Evolutionary conservation across 1,140 invertebrate species (phyloP).

Genomic region (Hormaphis cornu): DNA sequence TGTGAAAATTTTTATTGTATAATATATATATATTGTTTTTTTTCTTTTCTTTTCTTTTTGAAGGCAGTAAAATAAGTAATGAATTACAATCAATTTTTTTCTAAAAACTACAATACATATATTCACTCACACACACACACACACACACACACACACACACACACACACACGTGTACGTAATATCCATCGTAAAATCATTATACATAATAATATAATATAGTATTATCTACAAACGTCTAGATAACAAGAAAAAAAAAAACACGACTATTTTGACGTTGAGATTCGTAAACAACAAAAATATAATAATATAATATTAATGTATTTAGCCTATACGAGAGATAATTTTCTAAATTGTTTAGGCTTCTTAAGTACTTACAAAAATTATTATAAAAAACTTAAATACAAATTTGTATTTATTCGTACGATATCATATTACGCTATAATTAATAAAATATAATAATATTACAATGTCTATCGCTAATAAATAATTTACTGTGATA

Average conservation of each 20-base stretch:
- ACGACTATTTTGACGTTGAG: slow-evolving; percentile 29
- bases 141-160: neutral
- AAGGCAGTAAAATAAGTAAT: slow-evolving; percentile 7
- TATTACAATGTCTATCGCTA: neutral
- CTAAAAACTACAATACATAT: neutral
- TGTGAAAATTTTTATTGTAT: neutral
- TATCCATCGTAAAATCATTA: neutral
- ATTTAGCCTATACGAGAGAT: slow-evolving; percentile 3
- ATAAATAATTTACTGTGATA: slow-evolving; percentile 21
- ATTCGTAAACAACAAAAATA: slow-evolving; percentile 27
- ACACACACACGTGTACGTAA: neutral
- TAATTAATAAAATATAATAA: slow-evolving; percentile 1
- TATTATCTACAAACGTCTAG: slow-evolving; percentile 28
- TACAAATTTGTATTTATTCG: neutral
- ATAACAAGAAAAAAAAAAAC: slow-evolving; percentile 30
- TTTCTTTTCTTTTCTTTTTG: too few relatives aligned
- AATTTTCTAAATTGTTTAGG: slow-evolving; percentile 22
- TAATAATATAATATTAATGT: neutral
- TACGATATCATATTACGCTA: neutral
- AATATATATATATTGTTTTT: too few relatives aligned
- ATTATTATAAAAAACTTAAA: slow-evolving; percentile 22
- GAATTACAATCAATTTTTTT: slow-evolving; percentile 15
- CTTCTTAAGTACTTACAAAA: slow-evolving; percentile 31
- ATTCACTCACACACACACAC: neutral
- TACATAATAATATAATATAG: neutral